Evolutionary conservation across 1,140 invertebrate species (phyloP), one percentile per base, ranked within the genome.

Genomic region (Listronotus oregonensis): DNA sequence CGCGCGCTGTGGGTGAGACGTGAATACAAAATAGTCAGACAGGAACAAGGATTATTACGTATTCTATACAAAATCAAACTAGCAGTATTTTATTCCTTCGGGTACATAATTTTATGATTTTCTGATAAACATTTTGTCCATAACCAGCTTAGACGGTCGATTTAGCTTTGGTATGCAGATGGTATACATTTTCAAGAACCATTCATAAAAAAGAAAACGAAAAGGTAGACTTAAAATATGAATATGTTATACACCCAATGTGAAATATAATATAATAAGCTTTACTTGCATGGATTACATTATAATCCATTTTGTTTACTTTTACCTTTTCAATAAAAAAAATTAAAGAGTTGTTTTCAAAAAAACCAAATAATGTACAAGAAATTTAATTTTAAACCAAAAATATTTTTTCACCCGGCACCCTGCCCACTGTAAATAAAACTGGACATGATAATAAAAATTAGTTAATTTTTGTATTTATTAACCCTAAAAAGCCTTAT

Each of bases 81-180:
- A 52, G 34, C 47, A 43, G 43, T 49, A 49, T 34, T 49, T 49
- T 37, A 39, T 62, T 49, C 59, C 40, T 62, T 52, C 47, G 31
- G 52, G 32, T 54, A 63, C 6, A 63, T 52, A 63, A 63, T 63
- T 63, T 50, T 63, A 63, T 63, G 39, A 63, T 63, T 54, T 63
- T 63, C 60, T 63, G 60, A 63, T 63, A 63, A 63, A 63, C 40
- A 63, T 52, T 63, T 63, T 54, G 21, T 31, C 21, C 50, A 63
- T 54, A 61, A 52, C 34, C 21, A 34, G 51, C 51, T 52, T 18
- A 51, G 49, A 61, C 11, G 31, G 50, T 37, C 46, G 27, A 42
- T 21, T 61, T 42, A 12, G 11, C 34, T 37, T 37, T 37, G 34
- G 15, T 47, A 47, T 47, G 21, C 44, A 17, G 21, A n/a, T 47